Evolutionary conservation across 1,140 invertebrate species (phyloP).

Genomic region (Neodiprion virginianus): DNA sequence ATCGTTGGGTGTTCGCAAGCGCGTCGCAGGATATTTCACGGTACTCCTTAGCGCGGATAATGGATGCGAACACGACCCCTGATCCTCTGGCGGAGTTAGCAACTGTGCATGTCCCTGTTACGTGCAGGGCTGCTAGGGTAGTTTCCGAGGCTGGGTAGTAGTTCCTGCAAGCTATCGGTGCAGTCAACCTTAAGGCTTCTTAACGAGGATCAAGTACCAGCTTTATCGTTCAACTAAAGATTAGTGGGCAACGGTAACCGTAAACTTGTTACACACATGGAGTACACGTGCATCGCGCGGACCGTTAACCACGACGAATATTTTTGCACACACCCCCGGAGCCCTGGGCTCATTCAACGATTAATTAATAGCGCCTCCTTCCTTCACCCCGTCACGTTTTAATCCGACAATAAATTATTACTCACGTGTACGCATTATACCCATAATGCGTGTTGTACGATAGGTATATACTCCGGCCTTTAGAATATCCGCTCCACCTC

Average conservation of each 20-base stretch:
- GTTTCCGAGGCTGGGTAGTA: background rate
- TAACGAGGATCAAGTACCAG: background rate
- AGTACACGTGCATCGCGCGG: background rate
- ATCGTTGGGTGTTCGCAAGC: no score
- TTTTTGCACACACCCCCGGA: no score
- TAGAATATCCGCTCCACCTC: background rate
- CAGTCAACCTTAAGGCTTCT: background rate
- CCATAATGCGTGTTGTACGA: background rate
- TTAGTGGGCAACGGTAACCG: background rate
- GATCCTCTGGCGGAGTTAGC: background rate
- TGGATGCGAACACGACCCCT: background rate
- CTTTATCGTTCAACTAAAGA: background rate
- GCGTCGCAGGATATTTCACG: no score
- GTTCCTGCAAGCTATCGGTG: background rate
- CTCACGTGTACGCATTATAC: background rate
- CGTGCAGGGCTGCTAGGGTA: background rate
- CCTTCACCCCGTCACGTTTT: background rate
- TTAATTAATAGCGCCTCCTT: background rate
- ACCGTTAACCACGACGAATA: background rate
- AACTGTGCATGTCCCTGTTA: background rate
- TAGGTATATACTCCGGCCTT: background rate
- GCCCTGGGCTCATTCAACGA: no score
- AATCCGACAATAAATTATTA: background rate
- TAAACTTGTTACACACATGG: background rate
- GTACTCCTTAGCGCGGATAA: background rate